A percentile compares a stretch with the other conserved stretches of the same genome.
Conservation (phyloP, 1,140 invertebrate genomes). For the Zaprionus capensis region DNA sequence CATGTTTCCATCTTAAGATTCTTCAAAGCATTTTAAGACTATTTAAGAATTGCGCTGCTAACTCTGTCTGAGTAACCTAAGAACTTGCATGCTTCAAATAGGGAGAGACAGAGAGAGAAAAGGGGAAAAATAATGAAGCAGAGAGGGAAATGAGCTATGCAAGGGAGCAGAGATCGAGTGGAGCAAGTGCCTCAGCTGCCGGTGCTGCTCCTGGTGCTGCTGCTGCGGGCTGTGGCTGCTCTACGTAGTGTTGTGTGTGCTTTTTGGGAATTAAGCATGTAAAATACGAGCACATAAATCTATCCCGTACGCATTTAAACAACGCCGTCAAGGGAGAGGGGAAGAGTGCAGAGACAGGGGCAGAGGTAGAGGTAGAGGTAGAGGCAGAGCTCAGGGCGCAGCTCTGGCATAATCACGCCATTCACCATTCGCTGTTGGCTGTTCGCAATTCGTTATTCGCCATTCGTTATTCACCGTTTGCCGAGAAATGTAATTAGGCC, state of each 20-base stretch:
- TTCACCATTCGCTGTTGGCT: conserved; percentile 24
- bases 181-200: conserved; percentile 51
- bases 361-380: background rate
- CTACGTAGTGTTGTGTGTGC: conserved; percentile 6
- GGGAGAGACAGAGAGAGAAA: background rate
- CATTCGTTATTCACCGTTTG: conserved; percentile 47
- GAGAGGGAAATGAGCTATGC: background rate
- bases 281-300: conserved; percentile 81
- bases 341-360: background rate
- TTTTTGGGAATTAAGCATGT: conserved; percentile 72
- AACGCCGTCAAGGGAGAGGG: conserved; percentile 14
- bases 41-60: background rate
- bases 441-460: conserved; percentile 30
- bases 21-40: background rate
- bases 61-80: background rate
- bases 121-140: background rate
- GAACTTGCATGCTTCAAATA: background rate
- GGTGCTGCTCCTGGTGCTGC: background rate
- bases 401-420: conserved; percentile 64
- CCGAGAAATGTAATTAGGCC: conserved; percentile 77
- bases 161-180: conserved; percentile 10
- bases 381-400: conserved; percentile 16
- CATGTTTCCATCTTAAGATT: background rate
- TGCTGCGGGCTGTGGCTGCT: conserved; percentile 23
- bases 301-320: conserved; percentile 77